These are phyloP conservation scores for Drosophila suzukii DNA, from an alignment of 1,140 invertebrate species.

Conservation along the genomic window DNA sequence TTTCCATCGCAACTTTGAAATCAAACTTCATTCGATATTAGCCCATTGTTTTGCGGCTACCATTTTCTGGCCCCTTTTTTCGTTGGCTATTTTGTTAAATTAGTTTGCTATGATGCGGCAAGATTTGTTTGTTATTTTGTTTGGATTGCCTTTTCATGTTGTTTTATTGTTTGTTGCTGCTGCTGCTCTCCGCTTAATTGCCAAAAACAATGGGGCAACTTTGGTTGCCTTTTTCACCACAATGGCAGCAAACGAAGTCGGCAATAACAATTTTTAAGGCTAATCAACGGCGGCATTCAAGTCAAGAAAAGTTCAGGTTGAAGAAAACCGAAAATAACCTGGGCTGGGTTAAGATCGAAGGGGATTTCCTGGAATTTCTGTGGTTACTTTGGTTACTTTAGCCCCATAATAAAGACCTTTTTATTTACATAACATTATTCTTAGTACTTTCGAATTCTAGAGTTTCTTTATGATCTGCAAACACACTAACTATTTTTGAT, in stretches of 20 bases:
- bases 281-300: slow-evolving; percentile 56
- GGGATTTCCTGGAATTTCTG: slow-evolving; percentile 10
- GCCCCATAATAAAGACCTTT: not conserved
- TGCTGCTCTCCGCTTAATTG: slow-evolving; percentile 56
- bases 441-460: not conserved
- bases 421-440: too few species aligned
- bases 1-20: not conserved
- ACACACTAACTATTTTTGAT: too few species aligned
- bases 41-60: slow-evolving; percentile 40
- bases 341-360: not conserved
- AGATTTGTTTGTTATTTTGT: slow-evolving; percentile 50
- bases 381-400: not conserved
- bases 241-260: slow-evolving; percentile 46
- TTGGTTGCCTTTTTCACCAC: slow-evolving; percentile 13
- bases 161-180: slow-evolving; percentile 38
- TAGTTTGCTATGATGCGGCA: slow-evolving; percentile 64
- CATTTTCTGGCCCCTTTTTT: slow-evolving; percentile 11
- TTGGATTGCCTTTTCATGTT: slow-evolving; percentile 47
- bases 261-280: slow-evolving; percentile 54
- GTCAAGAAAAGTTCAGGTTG: not conserved
- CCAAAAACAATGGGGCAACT: slow-evolving; percentile 48
- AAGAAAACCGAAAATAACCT: not conserved
- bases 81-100: slow-evolving; percentile 54
- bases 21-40: slow-evolving; percentile 18
- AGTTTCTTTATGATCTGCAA: too few species aligned